phyloP scores from a whole-genome alignment of 2,888 invertebrate genomes.

The Aleiodes testaceus region DNA sequence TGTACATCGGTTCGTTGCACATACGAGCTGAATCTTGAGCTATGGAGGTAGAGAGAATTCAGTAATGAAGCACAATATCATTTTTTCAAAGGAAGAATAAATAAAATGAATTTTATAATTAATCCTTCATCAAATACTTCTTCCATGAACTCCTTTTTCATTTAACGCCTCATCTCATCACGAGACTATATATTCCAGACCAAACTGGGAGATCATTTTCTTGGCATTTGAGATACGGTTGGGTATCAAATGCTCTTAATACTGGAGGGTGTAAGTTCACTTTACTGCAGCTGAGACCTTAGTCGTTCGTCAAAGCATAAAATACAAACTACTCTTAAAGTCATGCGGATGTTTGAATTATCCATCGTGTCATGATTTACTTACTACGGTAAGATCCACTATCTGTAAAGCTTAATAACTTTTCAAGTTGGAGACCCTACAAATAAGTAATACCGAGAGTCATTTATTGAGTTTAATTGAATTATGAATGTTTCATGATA shows the following conservation, averaged over 20 bases:
- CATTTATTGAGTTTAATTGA: not conserved
- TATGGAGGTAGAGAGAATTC: too few relatives aligned
- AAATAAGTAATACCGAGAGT: not conserved
- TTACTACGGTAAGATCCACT: constrained; percentile 65
- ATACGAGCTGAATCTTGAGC: not conserved
- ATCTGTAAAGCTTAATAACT: constrained; percentile 67
- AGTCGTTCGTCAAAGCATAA: constrained; percentile 53
- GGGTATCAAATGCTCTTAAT: constrained; percentile 69
- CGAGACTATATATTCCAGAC: too few relatives aligned
- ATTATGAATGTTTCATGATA: not conserved
- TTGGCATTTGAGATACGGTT: constrained; percentile 44
- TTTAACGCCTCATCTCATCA: too few relatives aligned
- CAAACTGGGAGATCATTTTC: too few relatives aligned
- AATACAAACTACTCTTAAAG: constrained; percentile 56
- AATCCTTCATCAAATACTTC: too few relatives aligned
- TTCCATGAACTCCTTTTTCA: too few relatives aligned
- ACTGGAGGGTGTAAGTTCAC: constrained; percentile 61
- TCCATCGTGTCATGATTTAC: constrained; percentile 65
- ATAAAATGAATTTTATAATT: too few relatives aligned
- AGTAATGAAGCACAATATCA: too few relatives aligned
- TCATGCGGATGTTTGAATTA: constrained; percentile 14
- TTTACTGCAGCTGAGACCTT: constrained; percentile 65
- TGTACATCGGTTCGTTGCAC: not conserved
- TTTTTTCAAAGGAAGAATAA: too few relatives aligned
- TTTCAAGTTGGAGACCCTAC: too few relatives aligned